These are phyloP conservation scores for Pachycephala philippinensis DNA, from an alignment of 2,113 vertebrate species.

Conservation along the genomic window DNA sequence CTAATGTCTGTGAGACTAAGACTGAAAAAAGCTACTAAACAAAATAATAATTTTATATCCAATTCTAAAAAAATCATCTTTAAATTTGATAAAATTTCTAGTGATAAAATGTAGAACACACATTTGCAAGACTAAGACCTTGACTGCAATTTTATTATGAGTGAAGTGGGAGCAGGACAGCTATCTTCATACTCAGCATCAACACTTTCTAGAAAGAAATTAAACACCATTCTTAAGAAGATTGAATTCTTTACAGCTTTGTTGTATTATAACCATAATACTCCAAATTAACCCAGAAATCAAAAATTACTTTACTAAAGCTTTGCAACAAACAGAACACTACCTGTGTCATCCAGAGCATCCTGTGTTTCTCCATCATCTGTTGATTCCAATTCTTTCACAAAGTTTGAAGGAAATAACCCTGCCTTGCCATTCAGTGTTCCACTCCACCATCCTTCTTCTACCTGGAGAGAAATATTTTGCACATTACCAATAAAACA, in stretches of 20 bases:
- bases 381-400: constrained; percentile 83
- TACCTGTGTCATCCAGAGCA: constrained; percentile 81
- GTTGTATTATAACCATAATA: not conserved
- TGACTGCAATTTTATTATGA: not conserved
- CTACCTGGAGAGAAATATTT: constrained; percentile 77
- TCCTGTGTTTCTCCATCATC: constrained; percentile 82
- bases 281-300: not conserved
- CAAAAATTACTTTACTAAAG: not conserved
- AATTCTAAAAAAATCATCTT: not conserved
- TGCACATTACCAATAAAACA: not conserved
- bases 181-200: not conserved
- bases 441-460: constrained; percentile 97
- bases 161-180: not conserved
- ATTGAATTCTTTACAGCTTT: not conserved
- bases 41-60: not conserved
- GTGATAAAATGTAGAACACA: not conserved
- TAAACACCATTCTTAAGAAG: not conserved
- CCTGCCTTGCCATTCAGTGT: constrained; percentile 81
- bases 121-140: not conserved
- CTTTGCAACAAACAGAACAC: not conserved
- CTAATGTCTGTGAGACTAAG: not conserved
- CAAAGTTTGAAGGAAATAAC: constrained; percentile 94
- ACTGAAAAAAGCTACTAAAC: not conserved
- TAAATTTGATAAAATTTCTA: not conserved
- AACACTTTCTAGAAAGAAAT: not conserved